Percentiles rank a stretch among this genome's conserved stretches.
phyloP scores from a whole-genome alignment of 1,140 invertebrate species.

The Musca domestica region DNA sequence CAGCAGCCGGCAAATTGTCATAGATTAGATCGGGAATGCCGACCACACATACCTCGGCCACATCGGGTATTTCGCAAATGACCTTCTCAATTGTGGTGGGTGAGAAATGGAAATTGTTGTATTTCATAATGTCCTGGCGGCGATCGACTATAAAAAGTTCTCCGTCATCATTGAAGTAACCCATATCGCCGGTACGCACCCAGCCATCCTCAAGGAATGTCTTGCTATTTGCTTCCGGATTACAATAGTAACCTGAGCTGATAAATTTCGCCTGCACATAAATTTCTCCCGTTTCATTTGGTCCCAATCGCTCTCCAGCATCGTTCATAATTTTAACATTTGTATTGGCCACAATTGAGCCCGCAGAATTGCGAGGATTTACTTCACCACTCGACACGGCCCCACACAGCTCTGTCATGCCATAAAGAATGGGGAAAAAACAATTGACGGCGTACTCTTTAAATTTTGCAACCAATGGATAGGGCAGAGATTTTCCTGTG shows the following conservation, averaged over 20 bases:
- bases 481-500: background rate
- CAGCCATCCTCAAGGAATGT: slow-evolving; percentile 64
- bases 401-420: background rate
- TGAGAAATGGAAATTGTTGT: slow-evolving; percentile 51
- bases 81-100: slow-evolving; percentile 41
- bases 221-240: slow-evolving; percentile 59
- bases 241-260: slow-evolving; percentile 55
- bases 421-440: too few relatives aligned
- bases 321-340: too few relatives aligned
- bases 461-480: too few relatives aligned
- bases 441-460: too few relatives aligned
- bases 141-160: slow-evolving; percentile 69
- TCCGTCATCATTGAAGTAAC: slow-evolving; percentile 65
- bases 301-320: slow-evolving; percentile 29
- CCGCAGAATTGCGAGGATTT: too few relatives aligned
- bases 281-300: too few relatives aligned
- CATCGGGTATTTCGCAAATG: slow-evolving; percentile 32
- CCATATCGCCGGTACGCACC: slow-evolving; percentile 73
- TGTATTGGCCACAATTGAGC: too few relatives aligned
- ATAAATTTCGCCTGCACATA: slow-evolving; percentile 38
- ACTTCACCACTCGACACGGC: too few relatives aligned
- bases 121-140: slow-evolving; percentile 76
- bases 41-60: slow-evolving; percentile 39
- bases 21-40: slow-evolving; percentile 34
- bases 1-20: slow-evolving; percentile 36